Percentiles rank a stretch among this genome's conserved stretches.
phyloP scores from a whole-genome alignment of 2,113 vertebrate species.

The Lontra canadensis region DNA sequence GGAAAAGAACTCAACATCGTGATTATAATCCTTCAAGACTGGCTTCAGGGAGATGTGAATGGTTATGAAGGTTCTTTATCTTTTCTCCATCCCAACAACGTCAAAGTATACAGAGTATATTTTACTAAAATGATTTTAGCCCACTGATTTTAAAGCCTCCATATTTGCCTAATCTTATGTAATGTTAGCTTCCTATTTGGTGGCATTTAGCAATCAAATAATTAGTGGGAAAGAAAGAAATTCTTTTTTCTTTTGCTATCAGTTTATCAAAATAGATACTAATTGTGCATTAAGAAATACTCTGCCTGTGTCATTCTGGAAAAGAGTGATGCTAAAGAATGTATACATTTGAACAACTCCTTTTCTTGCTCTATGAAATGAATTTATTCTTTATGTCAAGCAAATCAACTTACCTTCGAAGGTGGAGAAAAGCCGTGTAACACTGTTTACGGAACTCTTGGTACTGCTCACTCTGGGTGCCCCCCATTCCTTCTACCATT shows the following conservation, averaged over 20 bases:
- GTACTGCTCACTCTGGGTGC: slow-evolving; percentile 98
- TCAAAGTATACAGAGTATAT: neutral
- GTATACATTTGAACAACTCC: neutral
- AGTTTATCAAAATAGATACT: neutral
- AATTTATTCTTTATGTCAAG: neutral
- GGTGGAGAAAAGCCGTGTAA: slow-evolving; percentile 98
- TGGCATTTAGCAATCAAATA: neutral
- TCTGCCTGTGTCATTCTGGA: neutral
- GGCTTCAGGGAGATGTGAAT: neutral
- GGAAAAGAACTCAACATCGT: neutral
- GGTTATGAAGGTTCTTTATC: neutral
- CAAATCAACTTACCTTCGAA: slow-evolving; percentile 88
- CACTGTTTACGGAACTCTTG: slow-evolving; percentile 99
- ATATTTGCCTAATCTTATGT: neutral
- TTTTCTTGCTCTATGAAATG: neutral
- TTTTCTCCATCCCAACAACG: neutral
- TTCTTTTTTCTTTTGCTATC: slow-evolving; percentile 1
- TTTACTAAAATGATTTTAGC: neutral
- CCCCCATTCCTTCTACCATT: slow-evolving; percentile 99
- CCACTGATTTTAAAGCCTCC: neutral
- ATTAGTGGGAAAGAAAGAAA: neutral
- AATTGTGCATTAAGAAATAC: neutral
- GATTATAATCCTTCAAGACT: too few relatives aligned
- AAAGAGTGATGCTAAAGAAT: neutral
- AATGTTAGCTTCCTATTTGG: neutral